These are phyloP conservation scores for Enteromius unitaeniatus DNA, from an alignment of 2,797 vertebrate genomes.

Conservation along the genomic window DNA sequence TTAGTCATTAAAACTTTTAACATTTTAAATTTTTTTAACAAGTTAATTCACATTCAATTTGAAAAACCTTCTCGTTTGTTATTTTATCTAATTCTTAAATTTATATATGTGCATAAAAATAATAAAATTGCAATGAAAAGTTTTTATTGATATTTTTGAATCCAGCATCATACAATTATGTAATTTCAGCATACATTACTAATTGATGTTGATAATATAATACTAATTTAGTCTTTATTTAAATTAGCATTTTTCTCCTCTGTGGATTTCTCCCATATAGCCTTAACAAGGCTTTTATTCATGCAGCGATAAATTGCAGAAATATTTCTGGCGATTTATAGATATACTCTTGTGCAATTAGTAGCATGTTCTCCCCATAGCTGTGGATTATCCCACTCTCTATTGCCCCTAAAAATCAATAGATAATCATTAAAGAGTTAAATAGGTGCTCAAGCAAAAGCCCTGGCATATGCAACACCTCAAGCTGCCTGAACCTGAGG, in stretches of 20 bases:
- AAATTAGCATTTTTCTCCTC: neutral
- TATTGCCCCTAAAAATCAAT: constrained; percentile 44
- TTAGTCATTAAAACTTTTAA: neutral
- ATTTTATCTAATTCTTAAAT: neutral
- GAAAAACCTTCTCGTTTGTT: neutral
- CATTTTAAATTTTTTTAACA: too few relatives aligned
- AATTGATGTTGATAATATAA: neutral
- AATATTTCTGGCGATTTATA: constrained; percentile 50
- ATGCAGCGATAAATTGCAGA: neutral
- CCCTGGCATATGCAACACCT: constrained; percentile 10
- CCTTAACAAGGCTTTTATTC: neutral
- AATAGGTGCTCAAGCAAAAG: constrained; percentile 21
- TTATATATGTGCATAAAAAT: neutral
- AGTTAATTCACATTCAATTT: neutral
- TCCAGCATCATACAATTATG: neutral
- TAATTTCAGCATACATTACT: neutral
- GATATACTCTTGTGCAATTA: constrained; percentile 49
- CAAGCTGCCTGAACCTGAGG: constrained; percentile 28
- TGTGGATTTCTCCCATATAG: neutral
- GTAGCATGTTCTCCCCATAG: constrained; percentile 23
- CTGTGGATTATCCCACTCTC: constrained; percentile 40
- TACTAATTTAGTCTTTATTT: neutral
- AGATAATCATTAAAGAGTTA: constrained; percentile 47
- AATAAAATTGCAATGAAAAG: neutral
- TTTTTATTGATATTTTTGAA: neutral